phyloP scores from a whole-genome alignment of 2,888 invertebrate genomes.

The Hemithea aestivaria region DNA sequence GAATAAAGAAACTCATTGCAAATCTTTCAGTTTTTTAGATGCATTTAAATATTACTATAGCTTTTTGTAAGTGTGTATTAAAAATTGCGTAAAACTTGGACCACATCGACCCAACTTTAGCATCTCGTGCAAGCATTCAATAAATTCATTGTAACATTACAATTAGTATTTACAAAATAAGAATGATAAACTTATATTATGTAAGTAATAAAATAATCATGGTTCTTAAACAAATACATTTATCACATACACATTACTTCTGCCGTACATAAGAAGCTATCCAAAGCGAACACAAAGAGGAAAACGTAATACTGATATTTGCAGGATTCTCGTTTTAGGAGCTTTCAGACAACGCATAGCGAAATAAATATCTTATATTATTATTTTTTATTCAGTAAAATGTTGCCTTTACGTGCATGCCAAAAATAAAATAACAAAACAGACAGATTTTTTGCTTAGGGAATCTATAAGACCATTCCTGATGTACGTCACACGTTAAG shows the following conservation, averaged over 20 bases:
- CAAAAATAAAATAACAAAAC: no score
- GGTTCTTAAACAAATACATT: slow-evolving; percentile 65
- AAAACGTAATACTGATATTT: slow-evolving; percentile 44
- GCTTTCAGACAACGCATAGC: no score
- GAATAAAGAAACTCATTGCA: no score
- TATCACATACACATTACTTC: slow-evolving; percentile 68
- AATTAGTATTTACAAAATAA: slow-evolving; percentile 67
- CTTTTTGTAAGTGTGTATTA: no score
- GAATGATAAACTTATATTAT: slow-evolving; percentile 58
- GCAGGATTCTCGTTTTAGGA: slow-evolving; percentile 24
- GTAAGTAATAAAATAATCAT: slow-evolving; percentile 59
- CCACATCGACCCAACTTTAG: slow-evolving; percentile 14
- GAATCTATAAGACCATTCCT: no score
- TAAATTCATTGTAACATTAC: slow-evolving; percentile 42
- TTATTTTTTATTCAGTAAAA: no score
- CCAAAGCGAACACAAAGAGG: slow-evolving; percentile 44
- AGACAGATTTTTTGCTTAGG: no score
- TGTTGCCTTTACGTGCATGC: no score
- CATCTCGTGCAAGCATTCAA: slow-evolving; percentile 26
- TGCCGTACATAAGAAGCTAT: slow-evolving; percentile 40
- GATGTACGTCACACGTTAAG: no score
- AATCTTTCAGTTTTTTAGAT: no score
- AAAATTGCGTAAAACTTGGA: slow-evolving; percentile 16
- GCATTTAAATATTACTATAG: no score
- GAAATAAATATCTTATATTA: no score